These are phyloP conservation scores for Cerceris ruficornis DNA, from an alignment of 2,888 invertebrate species.

Conservation along the genomic window DNA sequence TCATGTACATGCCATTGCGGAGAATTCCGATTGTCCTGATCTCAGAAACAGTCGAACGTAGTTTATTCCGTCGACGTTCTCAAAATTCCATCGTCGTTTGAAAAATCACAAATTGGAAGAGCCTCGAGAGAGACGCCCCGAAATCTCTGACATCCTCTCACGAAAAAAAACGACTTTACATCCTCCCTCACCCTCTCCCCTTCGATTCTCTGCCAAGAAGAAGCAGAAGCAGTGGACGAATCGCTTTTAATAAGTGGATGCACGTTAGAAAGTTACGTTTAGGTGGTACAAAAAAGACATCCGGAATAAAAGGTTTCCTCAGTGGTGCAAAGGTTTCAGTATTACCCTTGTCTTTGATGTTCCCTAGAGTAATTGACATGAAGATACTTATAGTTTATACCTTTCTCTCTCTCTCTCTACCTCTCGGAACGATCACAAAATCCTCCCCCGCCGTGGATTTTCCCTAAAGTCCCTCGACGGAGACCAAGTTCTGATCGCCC, in stretches of 20 bases:
- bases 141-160: background rate
- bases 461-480: background rate
- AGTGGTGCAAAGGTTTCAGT: slow-evolving; percentile 58
- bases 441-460: background rate
- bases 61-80: background rate
- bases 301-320: slow-evolving; percentile 65
- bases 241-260: slow-evolving; percentile 60
- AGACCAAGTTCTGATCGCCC: background rate
- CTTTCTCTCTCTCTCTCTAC: slow-evolving; percentile 38
- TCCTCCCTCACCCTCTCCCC: background rate
- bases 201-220: slow-evolving; percentile 50
- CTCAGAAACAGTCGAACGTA: background rate
- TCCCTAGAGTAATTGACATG: slow-evolving; percentile 94
- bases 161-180: slow-evolving; percentile 3
- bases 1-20: background rate
- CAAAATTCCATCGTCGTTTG: background rate
- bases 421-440: background rate
- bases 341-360: slow-evolving; percentile 82
- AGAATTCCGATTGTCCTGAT: background rate
- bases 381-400: slow-evolving; percentile 86
- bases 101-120: background rate
- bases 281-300: slow-evolving; percentile 67
- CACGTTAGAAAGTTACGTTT: slow-evolving; percentile 59
- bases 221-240: slow-evolving; percentile 69
- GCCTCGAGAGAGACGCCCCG: background rate